Evolutionary conservation across 2,888 invertebrate species (phyloP).

Genomic region (Chromoteleia sp.): DNA sequence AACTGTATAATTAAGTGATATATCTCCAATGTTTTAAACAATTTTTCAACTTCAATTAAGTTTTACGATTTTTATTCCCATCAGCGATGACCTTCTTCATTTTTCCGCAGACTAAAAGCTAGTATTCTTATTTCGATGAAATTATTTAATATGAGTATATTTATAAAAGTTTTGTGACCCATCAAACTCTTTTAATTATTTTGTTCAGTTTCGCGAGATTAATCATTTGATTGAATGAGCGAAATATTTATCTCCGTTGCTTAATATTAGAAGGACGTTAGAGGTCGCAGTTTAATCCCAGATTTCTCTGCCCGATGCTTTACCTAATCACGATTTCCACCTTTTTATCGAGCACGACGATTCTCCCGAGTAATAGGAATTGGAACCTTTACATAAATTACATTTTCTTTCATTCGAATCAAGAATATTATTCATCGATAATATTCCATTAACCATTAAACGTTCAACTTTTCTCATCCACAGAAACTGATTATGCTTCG

Average conservation of each 20-base stretch:
- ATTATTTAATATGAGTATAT: conserved; percentile 42
- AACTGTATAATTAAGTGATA: not conserved
- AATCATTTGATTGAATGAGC: conserved; percentile 36
- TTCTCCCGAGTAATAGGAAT: conserved; percentile 22
- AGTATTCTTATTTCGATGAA: conserved; percentile 19
- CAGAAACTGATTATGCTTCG: conserved; percentile 35
- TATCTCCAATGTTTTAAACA: not conserved
- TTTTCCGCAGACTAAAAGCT: conserved; percentile 25
- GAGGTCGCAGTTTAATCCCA: conserved; percentile 52
- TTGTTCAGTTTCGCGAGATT: conserved; percentile 17
- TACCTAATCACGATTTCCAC: conserved; percentile 34
- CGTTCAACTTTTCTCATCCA: conserved; percentile 5
- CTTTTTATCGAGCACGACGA: conserved; percentile 31
- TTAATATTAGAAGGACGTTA: conserved; percentile 59
- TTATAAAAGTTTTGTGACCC: not conserved
- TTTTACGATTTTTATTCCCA: not conserved
- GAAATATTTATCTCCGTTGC: conserved; percentile 18
- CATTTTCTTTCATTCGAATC: not conserved
- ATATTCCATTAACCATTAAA: conserved; percentile 23
- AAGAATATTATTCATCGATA: conserved; percentile 22
- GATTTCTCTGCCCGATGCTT: conserved; percentile 42
- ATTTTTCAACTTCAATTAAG: not conserved
- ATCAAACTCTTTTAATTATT: conserved; percentile 47
- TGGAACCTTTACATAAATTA: conserved; percentile 24
- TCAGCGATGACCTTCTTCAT: conserved; percentile 33